A percentile compares a stretch with the other conserved stretches of the same genome.
Evolutionary conservation across 2,113 vertebrate species (phyloP).

Genomic region (Seriola rivoliana): DNA sequence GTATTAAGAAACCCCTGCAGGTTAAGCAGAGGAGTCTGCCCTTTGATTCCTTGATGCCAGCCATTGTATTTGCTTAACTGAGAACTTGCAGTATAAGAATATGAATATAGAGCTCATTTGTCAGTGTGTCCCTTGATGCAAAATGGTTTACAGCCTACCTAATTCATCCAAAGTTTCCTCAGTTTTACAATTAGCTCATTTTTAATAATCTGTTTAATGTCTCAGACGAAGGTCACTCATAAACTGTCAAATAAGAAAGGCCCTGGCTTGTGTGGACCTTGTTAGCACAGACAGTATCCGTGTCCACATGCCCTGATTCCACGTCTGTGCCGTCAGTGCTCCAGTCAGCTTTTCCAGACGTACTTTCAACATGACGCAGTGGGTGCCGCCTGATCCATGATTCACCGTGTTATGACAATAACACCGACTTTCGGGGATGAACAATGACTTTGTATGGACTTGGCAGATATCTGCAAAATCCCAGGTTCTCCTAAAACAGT

Average conservation of each 20-base stretch:
- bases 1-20: neutral
- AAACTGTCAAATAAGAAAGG: constrained; percentile 8
- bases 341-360: constrained; percentile 74
- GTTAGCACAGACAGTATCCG: neutral
- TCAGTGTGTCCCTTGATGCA: constrained; percentile 36
- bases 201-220: constrained; percentile 22
- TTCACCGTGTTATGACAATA: constrained; percentile 72
- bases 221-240: neutral
- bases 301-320: neutral
- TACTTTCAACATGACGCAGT: constrained; percentile 53
- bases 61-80: constrained; percentile 3
- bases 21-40: neutral
- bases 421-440: constrained; percentile 53
- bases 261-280: neutral
- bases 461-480: constrained; percentile 58
- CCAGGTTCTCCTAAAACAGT: constrained; percentile 41
- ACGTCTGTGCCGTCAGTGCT: neutral
- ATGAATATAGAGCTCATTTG: constrained; percentile 26
- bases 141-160: constrained; percentile 29
- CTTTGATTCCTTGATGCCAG: neutral
- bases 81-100: constrained; percentile 1
- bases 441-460: constrained; percentile 70
- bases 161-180: constrained; percentile 7
- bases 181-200: constrained; percentile 35
- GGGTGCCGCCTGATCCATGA: constrained; percentile 50